Evolutionary conservation across 2,888 invertebrate species (phyloP), one percentile per base, ranked within the genome.

Genomic region (Parelbella ahira): DNA sequence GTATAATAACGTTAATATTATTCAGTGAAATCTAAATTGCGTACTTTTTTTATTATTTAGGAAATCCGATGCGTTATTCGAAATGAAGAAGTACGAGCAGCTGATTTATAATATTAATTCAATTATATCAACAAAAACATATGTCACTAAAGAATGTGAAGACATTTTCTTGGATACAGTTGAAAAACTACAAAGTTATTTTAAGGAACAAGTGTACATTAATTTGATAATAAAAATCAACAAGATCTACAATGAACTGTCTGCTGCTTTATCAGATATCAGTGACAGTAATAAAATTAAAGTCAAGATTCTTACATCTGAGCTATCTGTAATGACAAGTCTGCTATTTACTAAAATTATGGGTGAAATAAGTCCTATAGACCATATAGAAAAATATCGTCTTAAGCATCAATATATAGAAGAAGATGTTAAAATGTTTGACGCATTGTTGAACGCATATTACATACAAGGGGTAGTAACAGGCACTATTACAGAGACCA

Each of bases 331-430:
- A 29, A 54, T 87, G 9, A 71, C 90, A 2, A 91, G 91, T 50
- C 68, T 89, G 9, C 51, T 91, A 0, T 89, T 91, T 54, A 63
- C 90, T 0, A 79, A 86, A 51, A 64, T 93, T 2, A 88, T 91
- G 60, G 86, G 90, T 0, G 89, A 91, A 64, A 81, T 93, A 5
- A 93, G 92, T 8, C 73, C 91, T 0, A 92, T 97, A 2, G 98
- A 98, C 84, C 96, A 97, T 0, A 91, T 95, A 0, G 91, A 93
- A 44, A 96, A 96, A 71, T 90, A 92, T 50, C 86, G 90, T 0
- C 70, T 96, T 0, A 94, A 94, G 75, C 88, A 92, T 4, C 72
- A 90, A 27, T 94, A 95, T 52, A 81, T 91, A 6, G 71, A 88
- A 11, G 91, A 94, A 55, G 94, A 96, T 67, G 90, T 94, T 1